A percentile compares a stretch with the other conserved stretches of the same genome.
These are phyloP conservation scores for Heliconius cydno DNA, from an alignment of 2,888 invertebrate species.

Conservation along the genomic window DNA sequence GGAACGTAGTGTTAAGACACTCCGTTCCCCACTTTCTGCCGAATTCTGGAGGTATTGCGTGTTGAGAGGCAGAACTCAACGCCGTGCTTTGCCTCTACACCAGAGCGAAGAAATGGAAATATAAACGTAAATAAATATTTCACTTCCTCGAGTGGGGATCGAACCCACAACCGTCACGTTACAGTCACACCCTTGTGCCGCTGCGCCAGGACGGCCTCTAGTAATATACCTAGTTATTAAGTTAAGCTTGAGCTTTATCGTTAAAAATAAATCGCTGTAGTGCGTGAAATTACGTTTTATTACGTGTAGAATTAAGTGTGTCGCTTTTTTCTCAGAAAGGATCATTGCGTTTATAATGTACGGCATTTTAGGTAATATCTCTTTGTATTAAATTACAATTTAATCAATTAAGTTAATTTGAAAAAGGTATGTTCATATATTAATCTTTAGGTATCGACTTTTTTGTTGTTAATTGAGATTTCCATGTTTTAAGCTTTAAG, in stretches of 20 bases:
- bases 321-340: conserved; percentile 11
- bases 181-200: too few relatives aligned
- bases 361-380: conserved; percentile 1
- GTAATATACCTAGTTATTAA: not conserved
- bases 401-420: conserved; percentile 19
- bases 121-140: too few relatives aligned
- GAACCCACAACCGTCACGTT: too few relatives aligned
- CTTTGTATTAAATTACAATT: conserved; percentile 18
- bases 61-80: too few relatives aligned
- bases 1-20: too few relatives aligned
- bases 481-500: not conserved
- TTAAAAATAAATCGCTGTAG: conserved; percentile 1
- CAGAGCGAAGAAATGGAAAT: too few relatives aligned
- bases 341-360: conserved; percentile 4
- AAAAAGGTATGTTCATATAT: not conserved
- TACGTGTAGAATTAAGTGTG: not conserved
- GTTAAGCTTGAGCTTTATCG: not conserved
- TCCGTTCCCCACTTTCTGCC: too few relatives aligned
- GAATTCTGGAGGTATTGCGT: too few relatives aligned
- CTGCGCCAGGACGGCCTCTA: too few relatives aligned
- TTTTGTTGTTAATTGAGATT: conserved; percentile 6
- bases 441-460: conserved; percentile 6
- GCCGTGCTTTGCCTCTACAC: too few relatives aligned
- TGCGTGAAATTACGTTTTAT: conserved; percentile 2
- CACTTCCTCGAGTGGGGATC: too few relatives aligned